These are phyloP conservation scores for Xiphophorus hellerii DNA, from an alignment of 2,113 vertebrate genomes.

Conservation along the genomic window DNA sequence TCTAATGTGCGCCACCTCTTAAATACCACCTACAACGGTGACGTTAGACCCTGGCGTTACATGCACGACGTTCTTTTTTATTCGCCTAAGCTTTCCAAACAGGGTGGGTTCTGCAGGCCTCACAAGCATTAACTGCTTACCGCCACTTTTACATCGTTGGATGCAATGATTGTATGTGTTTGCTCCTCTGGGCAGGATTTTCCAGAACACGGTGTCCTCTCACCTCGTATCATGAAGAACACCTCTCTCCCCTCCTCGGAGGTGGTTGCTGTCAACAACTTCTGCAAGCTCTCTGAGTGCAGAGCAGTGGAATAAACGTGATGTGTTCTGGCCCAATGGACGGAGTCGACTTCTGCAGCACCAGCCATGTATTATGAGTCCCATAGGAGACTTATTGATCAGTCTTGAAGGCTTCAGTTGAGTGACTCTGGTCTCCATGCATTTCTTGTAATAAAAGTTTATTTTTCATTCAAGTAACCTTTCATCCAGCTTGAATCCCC, in stretches of 20 bases:
- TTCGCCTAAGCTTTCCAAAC: not conserved
- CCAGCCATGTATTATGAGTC: slow-evolving; percentile 23
- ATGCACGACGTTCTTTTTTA: not conserved
- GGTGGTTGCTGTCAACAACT: slow-evolving; percentile 39
- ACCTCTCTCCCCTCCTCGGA: slow-evolving; percentile 1
- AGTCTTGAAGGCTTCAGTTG: not conserved
- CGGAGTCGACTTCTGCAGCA: slow-evolving; percentile 18
- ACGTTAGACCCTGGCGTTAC: not conserved
- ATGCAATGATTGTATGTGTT: not conserved
- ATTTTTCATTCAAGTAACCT: not conserved
- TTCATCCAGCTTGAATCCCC: slow-evolving; percentile 1
- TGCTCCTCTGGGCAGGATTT: slow-evolving; percentile 18
- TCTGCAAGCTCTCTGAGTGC: slow-evolving; percentile 12
- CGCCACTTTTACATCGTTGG: slow-evolving; percentile 3
- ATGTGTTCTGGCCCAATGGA: not conserved
- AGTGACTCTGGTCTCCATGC: not conserved
- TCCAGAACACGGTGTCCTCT: slow-evolving; percentile 27
- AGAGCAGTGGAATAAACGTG: slow-evolving; percentile 51
- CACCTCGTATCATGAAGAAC: slow-evolving; percentile 27
- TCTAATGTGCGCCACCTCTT: slow-evolving; percentile 10
- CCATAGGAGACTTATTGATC: slow-evolving; percentile 46
- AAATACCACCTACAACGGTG: not conserved
- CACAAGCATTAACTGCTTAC: not conserved
- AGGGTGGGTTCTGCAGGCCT: not conserved
- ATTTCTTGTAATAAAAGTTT: slow-evolving; percentile 11